Conservation (phyloP, 2,888 invertebrate genomes). For the Aricia artaxerxes region DNA sequence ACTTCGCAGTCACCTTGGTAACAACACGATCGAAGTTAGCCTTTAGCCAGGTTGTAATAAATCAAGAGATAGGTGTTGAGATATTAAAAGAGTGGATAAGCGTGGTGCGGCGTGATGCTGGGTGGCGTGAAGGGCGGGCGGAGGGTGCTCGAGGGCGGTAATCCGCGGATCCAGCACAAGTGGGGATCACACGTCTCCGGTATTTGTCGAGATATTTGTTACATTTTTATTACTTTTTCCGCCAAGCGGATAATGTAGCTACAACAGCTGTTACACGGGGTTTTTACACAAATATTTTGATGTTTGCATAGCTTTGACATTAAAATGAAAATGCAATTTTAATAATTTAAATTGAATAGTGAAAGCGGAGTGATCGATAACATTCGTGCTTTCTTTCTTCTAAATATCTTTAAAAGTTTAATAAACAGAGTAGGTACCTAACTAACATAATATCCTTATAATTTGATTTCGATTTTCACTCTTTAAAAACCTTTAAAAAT, state of each 20-base stretch:
- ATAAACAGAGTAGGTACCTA: too few species aligned
- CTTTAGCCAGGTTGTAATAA: not conserved
- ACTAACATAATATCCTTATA: too few species aligned
- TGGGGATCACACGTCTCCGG: not conserved
- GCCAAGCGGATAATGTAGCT: not conserved
- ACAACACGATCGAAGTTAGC: not conserved
- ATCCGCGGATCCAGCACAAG: conserved; percentile 14
- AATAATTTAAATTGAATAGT: too few species aligned
- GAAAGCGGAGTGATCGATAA: too few species aligned
- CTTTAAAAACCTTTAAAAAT: too few species aligned
- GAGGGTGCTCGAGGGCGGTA: conserved; percentile 12
- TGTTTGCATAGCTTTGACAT: too few species aligned
- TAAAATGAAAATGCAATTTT: too few species aligned
- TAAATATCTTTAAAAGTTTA: too few species aligned
- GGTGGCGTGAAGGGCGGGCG: not conserved
- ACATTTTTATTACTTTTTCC: conserved; percentile 11
- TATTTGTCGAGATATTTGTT: not conserved
- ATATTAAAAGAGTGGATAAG: not conserved
- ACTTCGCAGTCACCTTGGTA: not conserved
- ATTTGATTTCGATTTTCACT: too few species aligned
- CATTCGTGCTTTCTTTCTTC: too few species aligned
- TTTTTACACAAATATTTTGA: too few species aligned
- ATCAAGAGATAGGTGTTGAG: not conserved
- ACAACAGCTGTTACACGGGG: not conserved
- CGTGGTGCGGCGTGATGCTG: not conserved